Evolutionary conservation across 2,113 vertebrate genomes (phyloP), one percentile per base, ranked within the genome.

Genomic region (Macroglossus sobrinus): DNA sequence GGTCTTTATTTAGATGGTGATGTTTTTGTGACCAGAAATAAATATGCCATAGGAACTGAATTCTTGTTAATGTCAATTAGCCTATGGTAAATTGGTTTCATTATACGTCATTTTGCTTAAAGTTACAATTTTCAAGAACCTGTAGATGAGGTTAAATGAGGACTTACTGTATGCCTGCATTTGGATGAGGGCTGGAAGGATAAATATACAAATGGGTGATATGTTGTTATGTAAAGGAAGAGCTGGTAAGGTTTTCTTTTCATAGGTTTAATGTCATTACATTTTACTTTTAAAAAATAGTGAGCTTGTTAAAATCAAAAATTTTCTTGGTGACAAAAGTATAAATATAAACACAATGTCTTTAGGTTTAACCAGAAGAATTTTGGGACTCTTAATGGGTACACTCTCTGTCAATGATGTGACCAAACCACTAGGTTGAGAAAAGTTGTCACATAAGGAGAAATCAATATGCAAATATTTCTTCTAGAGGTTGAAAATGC

Each of bases 261-360:
- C 21, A 14, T 45, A 75, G 38, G 5, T 84, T 50, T 35, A 40
- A 50, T 64, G 33, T 15, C 66, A 78, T 47, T 84, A 40, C 12
- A 80, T 88, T 87, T 88, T 63, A 22, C 76, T 87, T 88, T 94
- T 43, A 0, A 64, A 84, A 96, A n/a, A 63, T 14, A 43, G 19
- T 53, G 26, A 19, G 0, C 72, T 90, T 95, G 89, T 85, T 38
- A n/a, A 89, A 95, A 72, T 35, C 30, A 80, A 88, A 35, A 53
- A 14, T 92, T 93, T 93, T 90, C 84, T 71, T 64, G 24, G 79
- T 94, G 28, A 80, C 76, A 93, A 89, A 90, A 72, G 38, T 40
- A 75, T 68, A 66, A 89, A 88, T 64, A 53, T 24, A 61, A 63
- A 57, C 26, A 75, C 43, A 79, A 9, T 80, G n/a, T 85, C 76